These are phyloP conservation scores for Rhincodon typus DNA, from an alignment of 2,797 vertebrate genomes.

Conservation along the genomic window DNA sequence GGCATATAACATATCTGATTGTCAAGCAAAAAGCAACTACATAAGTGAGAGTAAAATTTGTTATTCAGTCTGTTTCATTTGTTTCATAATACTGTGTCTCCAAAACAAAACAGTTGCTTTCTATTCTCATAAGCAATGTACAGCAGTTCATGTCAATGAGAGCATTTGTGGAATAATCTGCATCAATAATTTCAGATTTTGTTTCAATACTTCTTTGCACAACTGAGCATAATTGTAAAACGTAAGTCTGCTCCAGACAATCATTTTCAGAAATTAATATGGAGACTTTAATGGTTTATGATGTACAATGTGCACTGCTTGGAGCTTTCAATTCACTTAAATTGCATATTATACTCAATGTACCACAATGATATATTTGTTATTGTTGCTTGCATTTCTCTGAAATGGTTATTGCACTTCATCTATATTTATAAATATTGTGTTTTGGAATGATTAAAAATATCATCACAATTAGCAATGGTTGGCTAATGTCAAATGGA, in stretches of 20 bases:
- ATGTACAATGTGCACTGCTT: constrained; percentile 11
- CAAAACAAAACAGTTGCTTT: neutral
- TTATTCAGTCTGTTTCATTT: neutral
- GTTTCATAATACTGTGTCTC: neutral
- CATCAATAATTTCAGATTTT: constrained; percentile 4
- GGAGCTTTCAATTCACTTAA: constrained; percentile 7
- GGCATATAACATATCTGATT: neutral
- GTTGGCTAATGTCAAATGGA: neutral
- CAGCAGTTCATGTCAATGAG: neutral
- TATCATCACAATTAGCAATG: neutral
- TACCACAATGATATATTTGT: constrained; percentile 25
- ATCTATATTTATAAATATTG: neutral
- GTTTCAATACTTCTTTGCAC: constrained; percentile 6
- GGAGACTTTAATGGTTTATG: constrained; percentile 6
- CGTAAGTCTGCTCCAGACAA: constrained; percentile 22
- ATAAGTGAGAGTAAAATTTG: neutral
- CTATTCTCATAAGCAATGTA: neutral
- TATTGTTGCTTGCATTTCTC: neutral
- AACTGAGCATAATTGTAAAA: neutral
- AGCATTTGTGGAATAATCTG: neutral
- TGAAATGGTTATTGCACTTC: neutral
- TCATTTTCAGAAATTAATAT: constrained; percentile 36
- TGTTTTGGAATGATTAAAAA: neutral
- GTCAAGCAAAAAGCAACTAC: neutral
- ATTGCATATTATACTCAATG: neutral